phyloP scores from a whole-genome alignment of 2,888 invertebrate species.

The Polydrusus pterygomalis region DNA sequence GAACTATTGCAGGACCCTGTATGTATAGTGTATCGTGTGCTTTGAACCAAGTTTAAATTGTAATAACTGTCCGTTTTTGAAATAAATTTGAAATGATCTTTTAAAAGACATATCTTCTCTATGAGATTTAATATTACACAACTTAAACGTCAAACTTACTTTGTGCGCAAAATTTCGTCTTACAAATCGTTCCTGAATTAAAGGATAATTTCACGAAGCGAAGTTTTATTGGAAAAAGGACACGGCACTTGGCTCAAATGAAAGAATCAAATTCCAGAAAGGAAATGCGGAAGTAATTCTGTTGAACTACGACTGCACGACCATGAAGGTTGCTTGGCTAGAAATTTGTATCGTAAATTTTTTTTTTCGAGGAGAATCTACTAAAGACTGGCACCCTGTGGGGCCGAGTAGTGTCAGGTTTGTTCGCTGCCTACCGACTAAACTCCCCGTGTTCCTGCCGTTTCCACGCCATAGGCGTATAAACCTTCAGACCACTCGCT shows the following conservation, averaged over 20 bases:
- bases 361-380: too few species aligned
- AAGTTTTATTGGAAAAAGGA: conserved; percentile 16
- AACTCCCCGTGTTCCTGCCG: too few species aligned
- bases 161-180: neutral
- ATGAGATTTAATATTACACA: neutral
- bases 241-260: conserved; percentile 22
- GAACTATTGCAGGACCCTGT: too few species aligned
- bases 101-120: neutral
- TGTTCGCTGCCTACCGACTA: too few species aligned
- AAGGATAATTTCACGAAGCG: conserved; percentile 12
- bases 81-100: neutral
- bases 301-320: neutral
- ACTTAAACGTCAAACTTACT: neutral
- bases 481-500: too few species aligned
- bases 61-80: too few species aligned
- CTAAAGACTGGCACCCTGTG: too few species aligned
- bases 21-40: too few species aligned
- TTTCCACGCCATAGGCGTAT: too few species aligned
- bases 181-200: conserved; percentile 5
- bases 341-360: too few species aligned
- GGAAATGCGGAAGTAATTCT: neutral
- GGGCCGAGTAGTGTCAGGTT: too few species aligned
- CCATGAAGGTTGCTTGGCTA: neutral
- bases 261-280: conserved; percentile 14
- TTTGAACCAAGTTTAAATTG: too few species aligned